These are phyloP conservation scores for Oedothorax gibbosus DNA, from an alignment of 1,140 invertebrate species.

Conservation along the genomic window DNA sequence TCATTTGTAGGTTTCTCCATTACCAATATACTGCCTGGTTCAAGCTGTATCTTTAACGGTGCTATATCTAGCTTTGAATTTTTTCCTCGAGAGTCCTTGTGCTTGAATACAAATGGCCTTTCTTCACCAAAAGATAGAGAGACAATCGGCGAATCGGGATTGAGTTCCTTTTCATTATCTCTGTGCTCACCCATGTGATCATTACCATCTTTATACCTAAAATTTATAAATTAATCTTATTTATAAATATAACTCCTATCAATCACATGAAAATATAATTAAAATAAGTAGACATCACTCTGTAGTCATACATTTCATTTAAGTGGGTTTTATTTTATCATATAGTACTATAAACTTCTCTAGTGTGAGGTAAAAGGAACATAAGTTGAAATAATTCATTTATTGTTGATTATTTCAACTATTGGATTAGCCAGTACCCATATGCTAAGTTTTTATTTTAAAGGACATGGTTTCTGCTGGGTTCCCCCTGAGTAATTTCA, in stretches of 20 bases:
- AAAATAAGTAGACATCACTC: not conserved
- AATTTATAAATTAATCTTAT: not conserved
- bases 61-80: constrained; percentile 64
- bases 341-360: too few species aligned
- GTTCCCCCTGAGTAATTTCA: too few species aligned
- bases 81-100: constrained; percentile 72
- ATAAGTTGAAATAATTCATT: too few species aligned
- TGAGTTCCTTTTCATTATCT: constrained; percentile 79
- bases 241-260: not conserved
- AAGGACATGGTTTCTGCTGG: too few species aligned
- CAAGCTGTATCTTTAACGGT: constrained; percentile 74
- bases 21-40: constrained; percentile 76
- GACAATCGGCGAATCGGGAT: constrained; percentile 75
- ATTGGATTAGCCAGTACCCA: too few species aligned
- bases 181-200: constrained; percentile 81
- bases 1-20: constrained; percentile 82
- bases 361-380: too few species aligned
- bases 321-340: too few species aligned
- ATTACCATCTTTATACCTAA: constrained; percentile 77
- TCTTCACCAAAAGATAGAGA: constrained; percentile 78
- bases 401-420: too few species aligned
- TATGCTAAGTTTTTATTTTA: too few species aligned
- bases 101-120: constrained; percentile 77
- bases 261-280: not conserved
- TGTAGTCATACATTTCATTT: too few species aligned